These are phyloP conservation scores for Oscheius myriophilus DNA, from an alignment of 2,888 invertebrate genomes.

Conservation along the genomic window DNA sequence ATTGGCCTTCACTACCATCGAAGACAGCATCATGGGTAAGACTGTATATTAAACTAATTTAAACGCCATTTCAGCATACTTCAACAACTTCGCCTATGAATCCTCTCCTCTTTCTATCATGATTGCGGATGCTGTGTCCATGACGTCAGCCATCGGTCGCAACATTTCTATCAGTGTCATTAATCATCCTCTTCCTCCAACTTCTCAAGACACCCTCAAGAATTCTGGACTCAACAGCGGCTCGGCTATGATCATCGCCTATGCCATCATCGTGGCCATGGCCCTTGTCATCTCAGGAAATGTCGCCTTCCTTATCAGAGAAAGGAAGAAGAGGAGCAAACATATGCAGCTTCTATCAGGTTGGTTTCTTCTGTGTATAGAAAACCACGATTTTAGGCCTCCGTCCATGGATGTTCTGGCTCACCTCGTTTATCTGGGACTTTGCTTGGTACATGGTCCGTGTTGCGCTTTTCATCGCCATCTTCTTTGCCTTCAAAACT, in stretches of 20 bases:
- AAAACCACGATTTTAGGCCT: no score
- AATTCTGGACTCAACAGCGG: conserved; percentile 37
- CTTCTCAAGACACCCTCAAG: conserved; percentile 53
- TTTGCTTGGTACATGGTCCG: conserved; percentile 55
- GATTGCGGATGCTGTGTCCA: conserved; percentile 50
- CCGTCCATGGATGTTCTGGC: conserved; percentile 64
- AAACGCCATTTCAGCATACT: conserved; percentile 42
- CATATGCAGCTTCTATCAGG: conserved; percentile 56
- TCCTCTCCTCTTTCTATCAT: conserved; percentile 54
- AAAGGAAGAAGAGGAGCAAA: conserved; percentile 64
- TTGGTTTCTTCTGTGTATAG: no score
- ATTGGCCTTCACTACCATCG: conserved; percentile 36
- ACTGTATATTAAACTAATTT: no score
- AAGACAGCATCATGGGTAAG: not conserved
- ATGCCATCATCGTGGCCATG: conserved; percentile 44
- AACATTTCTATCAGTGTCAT: conserved; percentile 24
- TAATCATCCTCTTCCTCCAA: conserved; percentile 60
- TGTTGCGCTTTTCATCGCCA: conserved; percentile 45
- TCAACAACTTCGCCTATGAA: conserved; percentile 59
- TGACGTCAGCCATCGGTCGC: conserved; percentile 28
- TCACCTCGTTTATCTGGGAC: conserved; percentile 61
- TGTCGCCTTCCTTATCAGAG: conserved; percentile 60
- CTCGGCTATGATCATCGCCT: conserved; percentile 43
- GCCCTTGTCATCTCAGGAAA: conserved; percentile 52
- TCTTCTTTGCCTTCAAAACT: conserved; percentile 53